Base-by-base conservation (phyloP, 2,113 vertebrate genomes). In the Rynchops niger region DNA sequence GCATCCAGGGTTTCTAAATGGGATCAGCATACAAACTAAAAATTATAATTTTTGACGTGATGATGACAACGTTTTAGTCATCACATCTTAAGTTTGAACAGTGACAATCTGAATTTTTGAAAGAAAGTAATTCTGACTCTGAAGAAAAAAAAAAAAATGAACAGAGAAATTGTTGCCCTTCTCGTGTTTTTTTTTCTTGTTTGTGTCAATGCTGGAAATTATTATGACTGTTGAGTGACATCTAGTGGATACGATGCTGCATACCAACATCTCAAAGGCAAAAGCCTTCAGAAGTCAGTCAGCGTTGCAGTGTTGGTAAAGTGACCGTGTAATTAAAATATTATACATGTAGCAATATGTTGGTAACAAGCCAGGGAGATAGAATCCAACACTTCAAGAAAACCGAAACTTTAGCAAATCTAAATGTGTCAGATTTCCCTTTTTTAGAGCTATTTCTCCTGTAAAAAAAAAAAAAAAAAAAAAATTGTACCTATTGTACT, bases 191-290 rank as follows among this genome's bases (percentile, higher is more conserved):
- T 43, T 50, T 50, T 36, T 29, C n/a, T 19, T 30, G 19, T 80
- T 36, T 45, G 6, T 82, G 40, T 42, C 20, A 56, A 3, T 40
- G 56, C 6, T 88, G 65, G 29, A 14, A 90, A 93, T 80, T 47
- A 58, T 77, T 38, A 29, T 95, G 90, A 96, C 89, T 96, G 27
- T 79, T 90, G 83, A 95, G 95, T 97, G 98, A 97, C 98, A 98
- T 97, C 98, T 98, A 98, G 98, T 98, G 98, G 98, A 78, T 47
- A 7, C 50, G 42, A 5, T 50, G 53, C 8, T 77, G 53, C 94
- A 93, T 79, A 42, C 1, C 53, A 74, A 36, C 77, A 34, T 40
- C 50, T 82, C 52, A 59, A 55, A 61, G 27, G 38, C 15, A 55
- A 38, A 58, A 82, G 7, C 5, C 18, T 65, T 82, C 12, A 11